Evolutionary conservation across 2,797 vertebrate genomes (phyloP).

Genomic region (Anabas testudineus): DNA sequence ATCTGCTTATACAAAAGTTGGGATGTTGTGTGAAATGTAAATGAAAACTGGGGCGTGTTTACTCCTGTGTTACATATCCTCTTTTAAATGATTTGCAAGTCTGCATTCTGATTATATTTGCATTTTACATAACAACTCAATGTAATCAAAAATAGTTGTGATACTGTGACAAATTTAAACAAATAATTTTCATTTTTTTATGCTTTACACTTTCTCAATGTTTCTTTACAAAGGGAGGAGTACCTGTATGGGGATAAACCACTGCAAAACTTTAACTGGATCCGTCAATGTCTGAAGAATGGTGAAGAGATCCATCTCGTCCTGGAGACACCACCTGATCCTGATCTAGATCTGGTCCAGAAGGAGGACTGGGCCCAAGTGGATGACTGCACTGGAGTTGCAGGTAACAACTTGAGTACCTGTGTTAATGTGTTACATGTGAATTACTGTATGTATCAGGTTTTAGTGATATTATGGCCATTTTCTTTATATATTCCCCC

Average conservation of each 20-base stretch:
- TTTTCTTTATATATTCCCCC: neutral
- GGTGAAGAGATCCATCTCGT: constrained; percentile 96
- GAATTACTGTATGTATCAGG: neutral
- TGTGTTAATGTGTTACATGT: neutral
- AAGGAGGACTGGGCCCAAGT: constrained; percentile 98
- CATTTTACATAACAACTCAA: no score
- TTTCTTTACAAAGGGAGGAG: constrained; percentile 85
- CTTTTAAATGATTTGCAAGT: no score
- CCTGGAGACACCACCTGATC: constrained; percentile 89
- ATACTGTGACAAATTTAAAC: neutral
- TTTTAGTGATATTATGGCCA: neutral
- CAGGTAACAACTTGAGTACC: constrained; percentile 69
- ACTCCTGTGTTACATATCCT: no score
- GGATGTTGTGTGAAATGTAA: no score
- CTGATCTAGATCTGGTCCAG: constrained; percentile 89
- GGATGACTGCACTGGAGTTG: constrained; percentile 95
- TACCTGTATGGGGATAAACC: constrained; percentile 92
- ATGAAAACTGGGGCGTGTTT: no score
- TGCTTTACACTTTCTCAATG: neutral
- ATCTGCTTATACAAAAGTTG: neutral
- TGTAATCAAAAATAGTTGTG: neutral
- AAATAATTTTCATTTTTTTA: neutral
- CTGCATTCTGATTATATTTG: no score
- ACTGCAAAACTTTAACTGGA: constrained; percentile 94
- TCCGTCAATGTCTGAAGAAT: constrained; percentile 95